phyloP scores from a whole-genome alignment of 2,113 vertebrate species.

The Setophaga kirtlandii region DNA sequence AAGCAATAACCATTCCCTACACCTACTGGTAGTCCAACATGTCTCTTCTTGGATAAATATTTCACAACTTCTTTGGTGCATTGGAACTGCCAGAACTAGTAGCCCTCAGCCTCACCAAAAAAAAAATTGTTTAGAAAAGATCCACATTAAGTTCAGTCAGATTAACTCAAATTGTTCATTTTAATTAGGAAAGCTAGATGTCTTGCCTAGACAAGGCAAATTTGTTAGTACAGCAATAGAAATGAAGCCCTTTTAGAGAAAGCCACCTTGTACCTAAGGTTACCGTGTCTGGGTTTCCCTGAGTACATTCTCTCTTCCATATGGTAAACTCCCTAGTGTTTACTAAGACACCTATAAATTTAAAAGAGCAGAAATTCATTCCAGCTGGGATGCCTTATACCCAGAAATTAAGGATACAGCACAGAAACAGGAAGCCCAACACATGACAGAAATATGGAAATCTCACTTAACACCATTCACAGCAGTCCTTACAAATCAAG shows the following conservation, averaged over 20 bases:
- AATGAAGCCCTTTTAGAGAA: background rate
- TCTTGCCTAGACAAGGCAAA: background rate
- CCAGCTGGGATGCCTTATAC: background rate
- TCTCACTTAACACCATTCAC: background rate
- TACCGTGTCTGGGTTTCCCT: background rate
- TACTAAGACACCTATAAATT: background rate
- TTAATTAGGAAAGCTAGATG: background rate
- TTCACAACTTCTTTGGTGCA: background rate
- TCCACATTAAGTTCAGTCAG: background rate
- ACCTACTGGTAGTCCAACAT: background rate
- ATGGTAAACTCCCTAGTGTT: background rate
- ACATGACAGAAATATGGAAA: background rate
- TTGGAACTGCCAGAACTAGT: background rate
- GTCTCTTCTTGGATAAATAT: background rate
- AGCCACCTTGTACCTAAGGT: background rate
- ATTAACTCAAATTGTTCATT: background rate
- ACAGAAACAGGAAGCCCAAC: background rate
- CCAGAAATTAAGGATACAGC: background rate
- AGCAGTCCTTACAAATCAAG: background rate
- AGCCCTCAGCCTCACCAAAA: background rate
- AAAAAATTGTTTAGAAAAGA: background rate
- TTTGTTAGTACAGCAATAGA: background rate
- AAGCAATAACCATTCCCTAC: background rate
- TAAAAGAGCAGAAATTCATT: background rate
- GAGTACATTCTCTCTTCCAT: background rate